Base-by-base conservation (phyloP, 1,140 invertebrate genomes). In the Gryon sp. region DNA sequence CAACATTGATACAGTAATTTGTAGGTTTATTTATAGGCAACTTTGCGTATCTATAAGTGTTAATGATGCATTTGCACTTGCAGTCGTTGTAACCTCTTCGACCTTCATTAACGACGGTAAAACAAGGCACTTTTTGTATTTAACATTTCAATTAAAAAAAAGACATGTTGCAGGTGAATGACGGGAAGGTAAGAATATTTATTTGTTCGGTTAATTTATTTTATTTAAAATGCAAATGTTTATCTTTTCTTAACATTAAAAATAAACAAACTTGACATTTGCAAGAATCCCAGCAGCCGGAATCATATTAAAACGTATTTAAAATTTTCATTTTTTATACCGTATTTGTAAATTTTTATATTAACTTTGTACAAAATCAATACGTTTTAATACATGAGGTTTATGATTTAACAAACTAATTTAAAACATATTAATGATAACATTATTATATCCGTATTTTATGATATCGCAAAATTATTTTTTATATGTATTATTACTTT, bases 21-120 rank as follows among this genome's bases (percentile, higher is more conserved):
- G 28, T 28, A 19, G 34, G 2, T 66, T 65, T 74, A 74, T 74
- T 74, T 65, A 59, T 74, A 74, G 62, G 41, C 19, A 46, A 55
- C 41, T 50, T 40, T 0, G 24, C 62, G 32, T 48, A 59, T 50
- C 46, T 45, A 28, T n/a, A n/a, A n/a, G 40, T 43, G 36, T 52
- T 59, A 22, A 50, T 30, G 40, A 46, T 55, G 28, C 40, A 19
- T 19, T 30, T 24, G 28, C 40, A 14, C 12, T 46, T 36, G 34
- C 22, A 55, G 32, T n/a, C 22, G 53, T 11, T 14, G 36, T 60
- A 65, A 74, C 70, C 52, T 24, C 38, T 41, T 12, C 26, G 60
- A 74, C 70, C 70, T 74, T 69, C 32, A 4, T 7, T 41, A 4
- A 24, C 2, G 7, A 26, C 4, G 30, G 2, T 2, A 41, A 30